phyloP scores from a whole-genome alignment of 2,888 invertebrate genomes.

The Meiosimyza platycephala region DNA sequence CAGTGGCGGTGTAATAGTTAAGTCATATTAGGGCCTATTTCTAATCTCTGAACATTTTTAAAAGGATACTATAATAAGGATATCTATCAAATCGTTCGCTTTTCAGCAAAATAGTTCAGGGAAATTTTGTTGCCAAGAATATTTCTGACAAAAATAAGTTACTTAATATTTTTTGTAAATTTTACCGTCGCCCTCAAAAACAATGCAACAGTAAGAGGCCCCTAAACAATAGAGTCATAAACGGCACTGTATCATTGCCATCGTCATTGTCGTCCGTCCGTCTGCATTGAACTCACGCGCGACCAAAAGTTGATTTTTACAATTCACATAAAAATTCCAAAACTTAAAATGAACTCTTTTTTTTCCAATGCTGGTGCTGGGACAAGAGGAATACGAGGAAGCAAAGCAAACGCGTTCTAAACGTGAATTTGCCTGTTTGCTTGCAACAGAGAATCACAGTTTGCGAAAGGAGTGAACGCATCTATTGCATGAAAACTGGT shows the following conservation, averaged over 20 bases:
- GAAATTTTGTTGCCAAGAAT: no score
- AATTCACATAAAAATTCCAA: slow-evolving; percentile 40
- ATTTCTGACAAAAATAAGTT: no score
- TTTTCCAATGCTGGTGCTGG: background rate
- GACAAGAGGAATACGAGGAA: background rate
- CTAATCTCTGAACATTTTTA: no score
- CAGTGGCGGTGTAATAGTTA: no score
- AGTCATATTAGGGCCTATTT: no score
- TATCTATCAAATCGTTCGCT: no score
- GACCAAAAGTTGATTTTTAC: slow-evolving; percentile 31
- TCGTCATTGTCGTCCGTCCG: slow-evolving; percentile 26
- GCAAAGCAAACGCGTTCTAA: background rate
- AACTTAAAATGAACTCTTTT: slow-evolving; percentile 34
- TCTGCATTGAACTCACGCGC: slow-evolving; percentile 31
- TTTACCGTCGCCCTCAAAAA: background rate
- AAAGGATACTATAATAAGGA: no score
- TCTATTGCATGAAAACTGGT: background rate
- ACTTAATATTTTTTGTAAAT: no score
- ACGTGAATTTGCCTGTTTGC: background rate
- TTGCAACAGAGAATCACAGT: background rate
- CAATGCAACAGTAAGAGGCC: background rate
- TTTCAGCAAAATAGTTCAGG: no score
- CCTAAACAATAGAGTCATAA: no score
- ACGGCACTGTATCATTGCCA: no score
- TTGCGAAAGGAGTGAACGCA: background rate